Evolutionary conservation across 2,888 invertebrate genomes (phyloP).

Genomic region (Apamea anceps): DNA sequence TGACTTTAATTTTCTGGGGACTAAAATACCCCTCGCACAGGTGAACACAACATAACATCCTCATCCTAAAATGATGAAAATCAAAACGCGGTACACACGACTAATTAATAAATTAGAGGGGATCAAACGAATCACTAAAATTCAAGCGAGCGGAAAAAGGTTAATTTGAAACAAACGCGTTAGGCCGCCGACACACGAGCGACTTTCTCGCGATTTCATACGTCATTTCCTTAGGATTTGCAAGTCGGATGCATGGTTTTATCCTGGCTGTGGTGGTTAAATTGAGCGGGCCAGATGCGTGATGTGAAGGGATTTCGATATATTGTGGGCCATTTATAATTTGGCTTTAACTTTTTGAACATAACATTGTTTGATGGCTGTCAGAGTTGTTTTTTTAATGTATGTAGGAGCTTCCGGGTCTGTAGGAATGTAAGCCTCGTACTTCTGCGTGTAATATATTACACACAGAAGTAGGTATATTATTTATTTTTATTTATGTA

Average conservation of each 20-base stretch:
- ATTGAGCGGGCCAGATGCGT: slow-evolving; percentile 36
- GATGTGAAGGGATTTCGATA: slow-evolving; percentile 19
- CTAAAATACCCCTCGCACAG: not conserved
- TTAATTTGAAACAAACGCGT: slow-evolving; percentile 62
- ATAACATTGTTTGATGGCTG: not conserved
- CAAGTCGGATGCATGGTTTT: slow-evolving; percentile 47
- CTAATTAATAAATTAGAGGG: slow-evolving; percentile 61
- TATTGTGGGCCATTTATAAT: slow-evolving; percentile 18
- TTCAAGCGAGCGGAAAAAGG: slow-evolving; percentile 64
- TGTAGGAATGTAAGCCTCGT: not conserved
- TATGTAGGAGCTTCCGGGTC: not conserved
- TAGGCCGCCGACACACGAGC: slow-evolving; percentile 52
- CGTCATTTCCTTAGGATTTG: slow-evolving; percentile 62
- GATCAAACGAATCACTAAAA: slow-evolving; percentile 65
- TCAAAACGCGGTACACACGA: slow-evolving; percentile 38
- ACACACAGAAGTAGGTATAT: not conserved
- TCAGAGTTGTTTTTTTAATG: no score
- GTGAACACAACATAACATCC: not conserved
- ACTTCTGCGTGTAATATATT: not conserved
- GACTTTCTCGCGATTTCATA: slow-evolving; percentile 53
- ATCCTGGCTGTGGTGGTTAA: slow-evolving; percentile 22
- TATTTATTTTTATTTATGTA: no score
- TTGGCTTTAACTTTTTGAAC: not conserved
- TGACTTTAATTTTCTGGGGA: not conserved
- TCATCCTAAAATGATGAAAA: slow-evolving; percentile 42